A percentile compares a stretch with the other conserved stretches of the same genome.
phyloP scores from a whole-genome alignment of 2,888 invertebrate species.

The Dione juno region DNA sequence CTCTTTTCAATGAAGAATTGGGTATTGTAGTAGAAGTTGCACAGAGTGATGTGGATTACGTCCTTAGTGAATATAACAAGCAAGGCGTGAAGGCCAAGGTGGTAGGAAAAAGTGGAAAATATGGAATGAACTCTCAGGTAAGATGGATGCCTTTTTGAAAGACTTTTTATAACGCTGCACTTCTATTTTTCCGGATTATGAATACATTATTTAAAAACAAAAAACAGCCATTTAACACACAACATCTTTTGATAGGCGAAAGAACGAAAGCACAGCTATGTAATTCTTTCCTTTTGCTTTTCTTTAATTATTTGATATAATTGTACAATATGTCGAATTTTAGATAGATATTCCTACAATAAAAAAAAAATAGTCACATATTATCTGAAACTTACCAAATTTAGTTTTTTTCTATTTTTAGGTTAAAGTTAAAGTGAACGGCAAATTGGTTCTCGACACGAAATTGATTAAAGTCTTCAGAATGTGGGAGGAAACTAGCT shows the following conservation, averaged over 20 bases:
- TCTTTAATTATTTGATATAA: too few species aligned
- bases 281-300: too few species aligned
- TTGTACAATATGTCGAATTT: too few species aligned
- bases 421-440: constrained; percentile 84
- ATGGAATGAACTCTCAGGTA: constrained; percentile 86
- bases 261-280: too few species aligned
- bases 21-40: constrained; percentile 92
- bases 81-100: constrained; percentile 85
- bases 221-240: too few species aligned
- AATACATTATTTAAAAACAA: too few species aligned
- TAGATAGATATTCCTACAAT: too few species aligned
- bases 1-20: constrained; percentile 93
- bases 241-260: too few species aligned
- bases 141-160: constrained; percentile 49
- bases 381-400: neutral
- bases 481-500: constrained; percentile 98
- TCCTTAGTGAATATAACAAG: constrained; percentile 84
- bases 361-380: neutral
- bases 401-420: constrained; percentile 47
- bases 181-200: too few species aligned
- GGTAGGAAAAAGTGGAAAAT: constrained; percentile 87
- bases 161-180: too few species aligned
- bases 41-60: constrained; percentile 79
- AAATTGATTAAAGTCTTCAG: constrained; percentile 87
- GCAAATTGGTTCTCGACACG: constrained; percentile 84